Base-by-base conservation (phyloP, 2,888 invertebrate species). In the Hypomecis atomaria region DNA sequence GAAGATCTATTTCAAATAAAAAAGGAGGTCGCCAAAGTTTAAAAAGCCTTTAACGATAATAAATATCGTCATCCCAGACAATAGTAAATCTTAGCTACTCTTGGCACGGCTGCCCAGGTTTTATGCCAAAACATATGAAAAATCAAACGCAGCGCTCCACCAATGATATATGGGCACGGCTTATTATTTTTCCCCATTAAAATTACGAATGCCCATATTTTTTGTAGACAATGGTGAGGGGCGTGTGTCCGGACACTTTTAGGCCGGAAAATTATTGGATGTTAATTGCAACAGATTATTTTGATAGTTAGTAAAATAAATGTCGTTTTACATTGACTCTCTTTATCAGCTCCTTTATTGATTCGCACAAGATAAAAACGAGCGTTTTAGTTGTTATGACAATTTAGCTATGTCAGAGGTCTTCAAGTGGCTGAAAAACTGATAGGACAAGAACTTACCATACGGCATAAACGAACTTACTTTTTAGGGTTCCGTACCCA, bases 111-210 rank as follows among this genome's bases (percentile, higher is more conserved):
- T 77, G 65, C 69, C 73, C 78, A 76, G 77, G 75, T 82, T 81
- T 79, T 80, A 81, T 78, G 86, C 88, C 85, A 86, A 84, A 84
- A 85, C 88, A 87, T 86, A 86, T 85, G 87, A 87, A 87, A 88
- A 89, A 89, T 89, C 89, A 90, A 88, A 88, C 79, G 80, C 87
- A 87, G 80, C 74, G 71, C 75, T 72, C 72, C 66, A 70, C 73
- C 72, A 71, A 66, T 89, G 88, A 90, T 89, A 87, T 84, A 90
- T 83, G 79, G 77, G 67, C 67, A 59, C 53, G 75, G 87, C 86
- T 90, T 89, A 90, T 90, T 90, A 90, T 90, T 90, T 89, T 85
- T 84, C 81, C 78, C 90, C 89, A 89, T 90, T 90, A 87, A 90
- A 88, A 90, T 86, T 87, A 87, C 85, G 82, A 85, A 89, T 86